These are phyloP conservation scores for Sebastes wilsoni DNA, from an alignment of 2,797 vertebrate genomes.

Conservation along the genomic window DNA sequence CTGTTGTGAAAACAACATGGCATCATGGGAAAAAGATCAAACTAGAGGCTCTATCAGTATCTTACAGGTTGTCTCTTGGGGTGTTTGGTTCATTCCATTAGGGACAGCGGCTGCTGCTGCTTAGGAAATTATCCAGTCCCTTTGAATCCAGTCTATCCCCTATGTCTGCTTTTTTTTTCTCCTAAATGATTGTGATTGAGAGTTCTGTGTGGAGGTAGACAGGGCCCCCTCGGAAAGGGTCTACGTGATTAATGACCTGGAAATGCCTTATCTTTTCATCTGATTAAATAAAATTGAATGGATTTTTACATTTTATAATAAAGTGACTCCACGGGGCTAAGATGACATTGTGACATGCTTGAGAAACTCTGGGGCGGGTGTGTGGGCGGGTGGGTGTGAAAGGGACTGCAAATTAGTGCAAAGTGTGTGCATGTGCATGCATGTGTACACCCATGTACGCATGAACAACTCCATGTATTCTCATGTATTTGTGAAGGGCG, in stretches of 20 bases:
- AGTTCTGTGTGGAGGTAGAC: slow-evolving; percentile 76
- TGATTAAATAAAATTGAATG: slow-evolving; percentile 98
- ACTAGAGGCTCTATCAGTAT: background rate
- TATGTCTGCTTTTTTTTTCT: slow-evolving; percentile 9
- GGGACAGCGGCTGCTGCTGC: background rate
- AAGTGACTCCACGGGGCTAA: slow-evolving; percentile 89
- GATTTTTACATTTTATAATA: slow-evolving; percentile 97
- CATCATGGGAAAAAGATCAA: background rate
- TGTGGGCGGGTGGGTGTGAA: background rate
- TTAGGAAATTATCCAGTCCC: slow-evolving; percentile 63
- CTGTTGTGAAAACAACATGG: background rate
- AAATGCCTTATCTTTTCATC: slow-evolving; percentile 94
- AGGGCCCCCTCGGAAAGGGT: slow-evolving; percentile 85
- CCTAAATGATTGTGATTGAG: slow-evolving; percentile 18
- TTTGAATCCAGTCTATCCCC: slow-evolving; percentile 74
- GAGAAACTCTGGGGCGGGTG: slow-evolving; percentile 75
- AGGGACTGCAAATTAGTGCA: background rate
- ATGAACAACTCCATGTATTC: slow-evolving; percentile 23
- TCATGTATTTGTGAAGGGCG: slow-evolving; percentile 20
- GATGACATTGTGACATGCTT: slow-evolving; percentile 84
- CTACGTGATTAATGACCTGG: slow-evolving; percentile 95
- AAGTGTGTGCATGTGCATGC: slow-evolving; percentile 16
- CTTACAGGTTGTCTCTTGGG: slow-evolving; percentile 20
- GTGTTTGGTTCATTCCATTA: slow-evolving; percentile 69
- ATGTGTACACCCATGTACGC: slow-evolving; percentile 22